Base-by-base conservation (phyloP, 2,797 vertebrate genomes). In the Pteropus rufus region DNA sequence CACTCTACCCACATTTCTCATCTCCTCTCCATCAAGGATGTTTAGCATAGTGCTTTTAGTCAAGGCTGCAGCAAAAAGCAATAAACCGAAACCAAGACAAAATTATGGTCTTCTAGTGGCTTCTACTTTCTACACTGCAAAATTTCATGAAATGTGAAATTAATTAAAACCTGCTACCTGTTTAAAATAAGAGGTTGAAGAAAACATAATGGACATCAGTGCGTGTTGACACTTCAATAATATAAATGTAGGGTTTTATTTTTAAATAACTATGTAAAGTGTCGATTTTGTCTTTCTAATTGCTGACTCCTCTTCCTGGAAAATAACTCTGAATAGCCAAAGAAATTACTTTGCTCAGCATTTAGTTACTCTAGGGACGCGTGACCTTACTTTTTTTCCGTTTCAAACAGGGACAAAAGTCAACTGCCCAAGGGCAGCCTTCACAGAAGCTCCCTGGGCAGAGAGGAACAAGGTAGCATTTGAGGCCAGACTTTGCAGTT, bases 301-400 rank as follows among this genome's bases (percentile, higher is more conserved):
- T 1, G 11, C 34, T 88, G 77, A 69, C 52, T 88, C 29, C 19
- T 94, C 62, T 97, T 92, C 92, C 85, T 88, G 31, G 72, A 92
- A 97, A 96, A 77, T 36, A 62, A 67, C 91, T 95, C 21, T 86
- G 75, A 95, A 77, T 92, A 69, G 77, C 60, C 62, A 54, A 93
- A 81, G 62, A 94, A 93, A 96, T 85, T 26, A 80, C 70, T 88
- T 36, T 58, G 46, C 60, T 88, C n/a, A 64, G 54, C 24, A 7
- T 36, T 88, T 84, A 72, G 36, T 92, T 54, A 88, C n/a, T 29
- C 36, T 39, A 73, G 54, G 24, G 67, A 95, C 49, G 73, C 91
- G 19, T 56, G 91, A 88, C 12, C 5, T 93, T 67, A 88, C 44
- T 39, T 19, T 75, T 7, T 83, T 89, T 64, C n/a, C 31, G 6